A percentile compares a stretch with the other conserved stretches of the same genome.
These are phyloP conservation scores for Ceraclea dissimilis DNA, from an alignment of 2,888 invertebrate species.

Conservation along the genomic window DNA sequence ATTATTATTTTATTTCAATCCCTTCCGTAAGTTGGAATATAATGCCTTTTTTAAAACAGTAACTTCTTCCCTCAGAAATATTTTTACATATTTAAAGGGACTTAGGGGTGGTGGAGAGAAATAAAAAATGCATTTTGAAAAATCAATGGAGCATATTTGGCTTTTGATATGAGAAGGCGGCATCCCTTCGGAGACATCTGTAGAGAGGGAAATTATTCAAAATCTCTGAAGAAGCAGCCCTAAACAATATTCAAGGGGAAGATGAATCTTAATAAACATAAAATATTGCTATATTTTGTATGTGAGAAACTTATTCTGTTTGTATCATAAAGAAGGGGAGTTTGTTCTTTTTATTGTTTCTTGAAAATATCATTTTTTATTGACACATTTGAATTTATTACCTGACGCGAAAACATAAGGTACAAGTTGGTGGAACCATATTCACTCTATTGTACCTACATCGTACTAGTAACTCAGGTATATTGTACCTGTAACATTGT, in stretches of 20 bases:
- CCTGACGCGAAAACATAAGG: not conserved
- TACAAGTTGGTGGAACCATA: not conserved
- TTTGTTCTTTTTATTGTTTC: not conserved
- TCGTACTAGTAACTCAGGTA: too few relatives aligned
- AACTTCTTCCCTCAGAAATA: not conserved
- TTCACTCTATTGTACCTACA: too few relatives aligned
- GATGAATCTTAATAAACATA: conserved; percentile 15
- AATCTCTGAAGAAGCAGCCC: conserved; percentile 13
- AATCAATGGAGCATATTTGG: conserved; percentile 25
- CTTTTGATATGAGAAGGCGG: conserved; percentile 18
- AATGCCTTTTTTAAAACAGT: not conserved
- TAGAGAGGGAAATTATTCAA: conserved; percentile 24
- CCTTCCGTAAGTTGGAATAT: too few relatives aligned
- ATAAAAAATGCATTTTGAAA: conserved; percentile 24
- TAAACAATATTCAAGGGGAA: not conserved
- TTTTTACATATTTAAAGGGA: conserved; percentile 10
- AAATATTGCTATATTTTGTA: conserved; percentile 4
- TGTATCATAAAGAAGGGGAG: not conserved
- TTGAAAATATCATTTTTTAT: conserved; percentile 2
- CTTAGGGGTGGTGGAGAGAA: conserved; percentile 5
- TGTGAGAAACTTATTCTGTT: not conserved
- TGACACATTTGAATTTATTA: conserved; percentile 1
- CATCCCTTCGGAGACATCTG: conserved; percentile 17
- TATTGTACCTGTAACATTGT: too few relatives aligned
- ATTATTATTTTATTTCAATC: too few relatives aligned